Percentiles rank a stretch among this genome's conserved stretches.
Evolutionary conservation across 2,888 invertebrate genomes (phyloP).

Genomic region (Hirtodrosophila confusa): DNA sequence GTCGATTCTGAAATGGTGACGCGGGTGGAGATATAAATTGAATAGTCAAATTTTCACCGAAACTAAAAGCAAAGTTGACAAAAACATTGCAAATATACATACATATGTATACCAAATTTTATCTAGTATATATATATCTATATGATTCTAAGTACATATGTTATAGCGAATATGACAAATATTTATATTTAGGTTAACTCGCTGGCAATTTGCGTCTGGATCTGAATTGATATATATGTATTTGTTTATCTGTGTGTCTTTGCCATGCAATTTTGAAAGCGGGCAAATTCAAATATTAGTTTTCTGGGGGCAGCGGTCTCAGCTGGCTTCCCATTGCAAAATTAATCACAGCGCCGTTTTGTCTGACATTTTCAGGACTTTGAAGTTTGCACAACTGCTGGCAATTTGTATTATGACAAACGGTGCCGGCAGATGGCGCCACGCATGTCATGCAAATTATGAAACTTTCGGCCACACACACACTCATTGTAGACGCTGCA

Average conservation of each 20-base stretch:
- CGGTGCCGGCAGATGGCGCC: constrained; percentile 68
- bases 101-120: too few species aligned
- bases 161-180: constrained; percentile 8
- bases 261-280: constrained; percentile 20
- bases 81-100: not conserved
- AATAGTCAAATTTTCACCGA: not conserved
- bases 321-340: constrained; percentile 54
- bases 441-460: constrained; percentile 78
- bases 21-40: not conserved
- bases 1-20: not conserved
- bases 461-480: constrained; percentile 57
- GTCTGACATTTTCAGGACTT: constrained; percentile 47
- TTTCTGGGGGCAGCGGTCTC: constrained; percentile 33
- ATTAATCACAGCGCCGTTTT: constrained; percentile 63
- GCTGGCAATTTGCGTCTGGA: not conserved
- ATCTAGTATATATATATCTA: too few species aligned
- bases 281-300: constrained; percentile 56
- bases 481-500: constrained; percentile 35
- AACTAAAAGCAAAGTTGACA: constrained; percentile 8
- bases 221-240: not conserved
- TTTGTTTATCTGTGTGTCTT: constrained; percentile 4
- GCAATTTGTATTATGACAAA: constrained; percentile 73
- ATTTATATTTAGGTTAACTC: constrained; percentile 9
- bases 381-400: constrained; percentile 63
- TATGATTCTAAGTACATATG: not conserved